Percentiles rank a stretch among this genome's conserved stretches.
Evolutionary conservation across 2,888 invertebrate genomes (phyloP).

Genomic region (Lepidochitona cinerea): DNA sequence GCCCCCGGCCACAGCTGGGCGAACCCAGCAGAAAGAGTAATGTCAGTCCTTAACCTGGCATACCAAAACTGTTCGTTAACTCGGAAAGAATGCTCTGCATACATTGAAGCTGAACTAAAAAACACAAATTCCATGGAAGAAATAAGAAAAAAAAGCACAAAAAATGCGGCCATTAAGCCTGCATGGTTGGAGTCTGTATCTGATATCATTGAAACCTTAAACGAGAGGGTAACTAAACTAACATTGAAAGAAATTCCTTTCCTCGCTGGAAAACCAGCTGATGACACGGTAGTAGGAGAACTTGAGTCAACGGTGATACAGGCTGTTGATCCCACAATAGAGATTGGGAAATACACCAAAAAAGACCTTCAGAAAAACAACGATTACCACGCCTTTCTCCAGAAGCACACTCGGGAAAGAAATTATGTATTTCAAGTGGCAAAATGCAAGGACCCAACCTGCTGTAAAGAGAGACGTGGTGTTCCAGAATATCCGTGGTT

Average conservation of each 20-base stretch:
- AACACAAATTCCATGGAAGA: conserved; percentile 21
- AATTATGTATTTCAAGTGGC: conserved; percentile 26
- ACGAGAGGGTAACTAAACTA: conserved; percentile 18
- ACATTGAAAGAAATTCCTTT: not conserved
- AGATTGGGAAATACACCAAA: too few species aligned
- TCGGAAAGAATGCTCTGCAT: conserved; percentile 16
- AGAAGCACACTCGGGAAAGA: conserved; percentile 19
- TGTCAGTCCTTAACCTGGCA: conserved; percentile 30
- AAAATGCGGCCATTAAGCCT: conserved; percentile 14
- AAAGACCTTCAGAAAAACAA: too few species aligned
- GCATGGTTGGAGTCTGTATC: conserved; percentile 23
- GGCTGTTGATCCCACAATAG: too few species aligned
- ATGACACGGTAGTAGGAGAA: too few species aligned
- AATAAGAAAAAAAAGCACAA: conserved; percentile 25
- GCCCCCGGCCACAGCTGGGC: conserved; percentile 27
- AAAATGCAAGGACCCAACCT: conserved; percentile 17
- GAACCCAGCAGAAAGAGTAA: conserved; percentile 35
- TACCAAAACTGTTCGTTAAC: conserved; percentile 28
- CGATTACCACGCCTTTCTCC: conserved; percentile 20
- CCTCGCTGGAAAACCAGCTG: too few species aligned
- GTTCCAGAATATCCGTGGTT: conserved; percentile 16
- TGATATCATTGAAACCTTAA: conserved; percentile 7
- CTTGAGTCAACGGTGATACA: too few species aligned
- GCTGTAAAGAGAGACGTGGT: conserved; percentile 16
- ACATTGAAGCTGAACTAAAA: conserved; percentile 22